phyloP scores from a whole-genome alignment of 1,140 invertebrate species.

The Diachasmimorpha longicaudata region DNA sequence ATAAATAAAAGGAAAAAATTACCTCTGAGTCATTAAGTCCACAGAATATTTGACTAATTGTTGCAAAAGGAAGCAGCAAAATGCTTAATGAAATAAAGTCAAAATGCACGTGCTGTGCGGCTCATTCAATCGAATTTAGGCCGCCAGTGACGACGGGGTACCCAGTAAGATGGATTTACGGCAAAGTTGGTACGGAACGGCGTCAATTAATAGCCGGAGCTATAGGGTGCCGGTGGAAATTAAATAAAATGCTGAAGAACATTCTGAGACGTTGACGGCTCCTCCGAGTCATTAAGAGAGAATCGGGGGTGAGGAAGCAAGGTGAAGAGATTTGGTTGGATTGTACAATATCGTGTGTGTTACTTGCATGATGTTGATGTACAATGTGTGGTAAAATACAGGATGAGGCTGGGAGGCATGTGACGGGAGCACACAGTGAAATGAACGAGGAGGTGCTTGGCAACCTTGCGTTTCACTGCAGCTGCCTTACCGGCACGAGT shows the following conservation, averaged over 20 bases:
- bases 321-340: neutral
- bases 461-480: constrained; percentile 37
- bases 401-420: neutral
- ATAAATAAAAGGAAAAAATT: neutral
- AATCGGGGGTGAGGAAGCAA: neutral
- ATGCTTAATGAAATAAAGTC: neutral
- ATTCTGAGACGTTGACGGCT: neutral
- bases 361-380: neutral
- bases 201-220: constrained; percentile 59
- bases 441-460: constrained; percentile 6
- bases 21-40: neutral
- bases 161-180: constrained; percentile 47
- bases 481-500: constrained; percentile 39
- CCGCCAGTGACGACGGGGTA: neutral
- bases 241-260: neutral
- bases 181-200: constrained; percentile 54
- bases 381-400: neutral
- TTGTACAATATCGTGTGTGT: constrained; percentile 3
- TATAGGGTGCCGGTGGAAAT: neutral
- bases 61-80: neutral
- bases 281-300: neutral
- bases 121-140: neutral
- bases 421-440: neutral
- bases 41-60: neutral
- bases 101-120: neutral